Evolutionary conservation across 2,797 vertebrate genomes (phyloP), one percentile per base, ranked within the genome.

Genomic region (Acropternis orthonyx): DNA sequence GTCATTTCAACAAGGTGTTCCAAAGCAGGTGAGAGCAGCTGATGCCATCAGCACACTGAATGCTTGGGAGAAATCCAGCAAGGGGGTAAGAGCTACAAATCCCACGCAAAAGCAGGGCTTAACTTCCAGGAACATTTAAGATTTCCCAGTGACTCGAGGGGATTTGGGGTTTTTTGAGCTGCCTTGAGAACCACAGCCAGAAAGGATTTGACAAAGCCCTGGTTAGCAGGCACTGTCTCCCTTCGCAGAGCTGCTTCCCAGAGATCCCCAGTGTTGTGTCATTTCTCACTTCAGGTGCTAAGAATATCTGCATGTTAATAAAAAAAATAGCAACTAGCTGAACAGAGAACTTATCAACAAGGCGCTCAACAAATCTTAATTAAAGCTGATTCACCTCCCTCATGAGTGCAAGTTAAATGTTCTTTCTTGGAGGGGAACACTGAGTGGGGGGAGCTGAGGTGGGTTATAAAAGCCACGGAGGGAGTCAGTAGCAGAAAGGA

Each of bases 311-410:
- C 0, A 0, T 23, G 66, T n/a, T 94, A 75, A 55, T 23, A 78
- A 93, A 80, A 80, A 37, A 37, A 37, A 87, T 34, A 94, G 78
- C 66, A 87, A 87, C 71, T 12, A 56, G 72, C 72, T 87, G 86
- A 77, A 87, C 8, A 51, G 62, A 82, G 63, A 85, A 88, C 77
- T 67, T 56, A 83, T 54, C 92, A 91, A 92, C 88, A 92, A 92
- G 91, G 72, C 0, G 0, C 74, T 83, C 39, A 0, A 56, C 48
- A 87, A 87, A 91, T 75, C 85, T 84, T 91, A 91, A 88, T 92
- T 91, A 85, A 51, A 84, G 87, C 89, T 94, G 89, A 94, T 85
- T 94, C 93, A 88, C 66, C 65, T 52, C 43, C 65, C 85, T 87
- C 71, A 74, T 0, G 0, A 71, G 72, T 8, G 10, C 17, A 9